Evolutionary conservation across 1,140 invertebrate species (phyloP).

Genomic region (Drosophila tropicalis): DNA sequence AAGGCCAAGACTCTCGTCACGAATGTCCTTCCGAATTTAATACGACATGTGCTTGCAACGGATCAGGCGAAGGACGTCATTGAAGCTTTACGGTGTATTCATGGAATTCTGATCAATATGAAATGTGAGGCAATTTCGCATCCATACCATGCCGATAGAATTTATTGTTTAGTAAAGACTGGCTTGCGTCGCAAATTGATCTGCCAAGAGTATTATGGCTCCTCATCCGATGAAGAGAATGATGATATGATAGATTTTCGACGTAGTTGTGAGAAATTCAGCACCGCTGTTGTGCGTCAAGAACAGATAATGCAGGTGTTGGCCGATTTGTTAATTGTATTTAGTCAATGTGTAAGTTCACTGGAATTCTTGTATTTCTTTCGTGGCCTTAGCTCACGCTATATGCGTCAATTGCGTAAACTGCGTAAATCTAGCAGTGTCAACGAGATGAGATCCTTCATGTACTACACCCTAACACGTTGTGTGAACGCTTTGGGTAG

Average conservation of each 20-base stretch:
- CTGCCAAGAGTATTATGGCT: not conserved
- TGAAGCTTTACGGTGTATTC: not conserved
- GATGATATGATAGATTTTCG: not conserved
- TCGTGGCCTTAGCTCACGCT: not conserved
- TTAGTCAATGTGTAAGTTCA: not conserved
- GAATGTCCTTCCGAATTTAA: not conserved
- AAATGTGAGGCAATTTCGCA: not conserved
- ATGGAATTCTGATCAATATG: not conserved
- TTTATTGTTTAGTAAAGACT: not conserved
- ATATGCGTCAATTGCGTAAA: constrained; percentile 6
- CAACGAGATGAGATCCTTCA: constrained; percentile 2
- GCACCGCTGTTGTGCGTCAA: not conserved
- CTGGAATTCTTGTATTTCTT: not conserved
- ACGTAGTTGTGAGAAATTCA: not conserved
- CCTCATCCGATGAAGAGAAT: not conserved
- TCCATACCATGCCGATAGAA: not conserved
- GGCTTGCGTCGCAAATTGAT: not conserved
- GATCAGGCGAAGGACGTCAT: not conserved
- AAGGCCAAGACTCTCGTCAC: not conserved
- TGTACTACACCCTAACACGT: constrained; percentile 18
- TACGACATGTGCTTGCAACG: too few species aligned
- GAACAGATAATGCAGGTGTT: not conserved
- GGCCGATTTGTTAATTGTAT: not conserved
- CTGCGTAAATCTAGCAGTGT: not conserved
- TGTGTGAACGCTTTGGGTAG: constrained; percentile 25